phyloP scores from a whole-genome alignment of 1,140 invertebrate species.

The Microplitis demolitor region DNA sequence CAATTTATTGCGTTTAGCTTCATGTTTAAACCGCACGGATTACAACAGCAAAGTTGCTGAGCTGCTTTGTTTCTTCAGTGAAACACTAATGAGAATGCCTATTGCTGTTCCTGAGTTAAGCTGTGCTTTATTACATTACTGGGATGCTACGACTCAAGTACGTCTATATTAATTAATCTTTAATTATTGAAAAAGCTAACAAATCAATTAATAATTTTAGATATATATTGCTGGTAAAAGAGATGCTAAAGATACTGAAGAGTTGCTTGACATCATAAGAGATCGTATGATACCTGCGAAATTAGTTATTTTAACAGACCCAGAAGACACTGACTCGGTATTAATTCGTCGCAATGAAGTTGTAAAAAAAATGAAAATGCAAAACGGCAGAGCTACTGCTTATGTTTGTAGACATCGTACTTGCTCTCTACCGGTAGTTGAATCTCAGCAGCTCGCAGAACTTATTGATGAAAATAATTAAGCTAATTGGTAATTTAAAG shows the following conservation, averaged over 20 bases:
- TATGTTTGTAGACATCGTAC: constrained; percentile 82
- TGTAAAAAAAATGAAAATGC: constrained; percentile 52
- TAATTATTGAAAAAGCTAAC: too few relatives aligned
- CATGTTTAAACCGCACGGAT: constrained; percentile 68
- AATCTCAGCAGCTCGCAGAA: constrained; percentile 68
- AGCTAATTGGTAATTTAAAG: neutral
- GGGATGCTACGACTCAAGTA: constrained; percentile 72
- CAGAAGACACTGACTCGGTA: constrained; percentile 43
- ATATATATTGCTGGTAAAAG: constrained; percentile 71
- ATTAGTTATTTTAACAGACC: constrained; percentile 72
- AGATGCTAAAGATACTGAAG: constrained; percentile 69
- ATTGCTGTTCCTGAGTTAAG: constrained; percentile 80
- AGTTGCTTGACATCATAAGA: constrained; percentile 71
- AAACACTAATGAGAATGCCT: constrained; percentile 65
- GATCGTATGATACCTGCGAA: constrained; percentile 72
- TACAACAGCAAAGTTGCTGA: constrained; percentile 67
- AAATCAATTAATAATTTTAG: constrained; percentile 52
- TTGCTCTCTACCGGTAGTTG: constrained; percentile 79
- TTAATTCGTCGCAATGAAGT: constrained; percentile 48
- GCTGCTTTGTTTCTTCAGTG: constrained; percentile 69
- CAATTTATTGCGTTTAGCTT: constrained; percentile 79
- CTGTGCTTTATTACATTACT: constrained; percentile 72
- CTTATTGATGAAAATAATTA: constrained; percentile 60
- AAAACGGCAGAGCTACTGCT: constrained; percentile 69
- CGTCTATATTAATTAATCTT: neutral